phyloP scores from a whole-genome alignment of 2,797 vertebrate species.

The Vireo griseus region DNA sequence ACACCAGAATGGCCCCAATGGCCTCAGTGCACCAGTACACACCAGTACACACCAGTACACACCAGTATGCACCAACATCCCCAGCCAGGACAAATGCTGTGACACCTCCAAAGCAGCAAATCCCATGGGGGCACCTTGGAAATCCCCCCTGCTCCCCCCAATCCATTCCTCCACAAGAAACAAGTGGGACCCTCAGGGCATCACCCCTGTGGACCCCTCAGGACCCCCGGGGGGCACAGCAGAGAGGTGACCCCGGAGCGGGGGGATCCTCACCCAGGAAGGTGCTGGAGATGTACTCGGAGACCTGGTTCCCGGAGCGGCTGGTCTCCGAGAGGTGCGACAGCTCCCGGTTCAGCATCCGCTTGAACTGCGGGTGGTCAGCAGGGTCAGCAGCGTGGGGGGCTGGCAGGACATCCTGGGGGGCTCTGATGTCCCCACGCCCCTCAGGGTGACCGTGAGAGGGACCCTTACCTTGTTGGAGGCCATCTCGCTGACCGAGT shows the following conservation, averaged over 20 bases:
- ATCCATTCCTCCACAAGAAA: background rate
- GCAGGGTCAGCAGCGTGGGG: fast-evolving
- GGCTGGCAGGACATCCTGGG: background rate
- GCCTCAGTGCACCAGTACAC: background rate
- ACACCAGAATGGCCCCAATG: background rate
- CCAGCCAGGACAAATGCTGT: background rate
- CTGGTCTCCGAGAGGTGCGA: constrained; percentile 91
- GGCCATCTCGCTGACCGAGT: constrained; percentile 94
- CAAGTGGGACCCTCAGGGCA: fast-evolving
- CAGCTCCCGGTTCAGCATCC: constrained; percentile 93
- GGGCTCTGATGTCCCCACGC: background rate
- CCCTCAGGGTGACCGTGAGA: fast-evolving
- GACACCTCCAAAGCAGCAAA: background rate
- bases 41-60: background rate
- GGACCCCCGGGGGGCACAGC: background rate
- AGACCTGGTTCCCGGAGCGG: constrained; percentile 93
- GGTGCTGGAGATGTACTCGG: constrained; percentile 89
- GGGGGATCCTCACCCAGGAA: constrained; percentile 84
- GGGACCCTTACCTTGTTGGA: constrained; percentile 86
- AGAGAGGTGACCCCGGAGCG: background rate
- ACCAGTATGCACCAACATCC: too few relatives aligned
- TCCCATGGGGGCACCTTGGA: background rate
- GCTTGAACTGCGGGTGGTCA: constrained; percentile 83
- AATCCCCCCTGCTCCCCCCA: fast-evolving
- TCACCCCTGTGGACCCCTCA: fast-evolving